Conservation (phyloP, 2,888 invertebrate genomes). For the Yponomeuta malinellus region DNA sequence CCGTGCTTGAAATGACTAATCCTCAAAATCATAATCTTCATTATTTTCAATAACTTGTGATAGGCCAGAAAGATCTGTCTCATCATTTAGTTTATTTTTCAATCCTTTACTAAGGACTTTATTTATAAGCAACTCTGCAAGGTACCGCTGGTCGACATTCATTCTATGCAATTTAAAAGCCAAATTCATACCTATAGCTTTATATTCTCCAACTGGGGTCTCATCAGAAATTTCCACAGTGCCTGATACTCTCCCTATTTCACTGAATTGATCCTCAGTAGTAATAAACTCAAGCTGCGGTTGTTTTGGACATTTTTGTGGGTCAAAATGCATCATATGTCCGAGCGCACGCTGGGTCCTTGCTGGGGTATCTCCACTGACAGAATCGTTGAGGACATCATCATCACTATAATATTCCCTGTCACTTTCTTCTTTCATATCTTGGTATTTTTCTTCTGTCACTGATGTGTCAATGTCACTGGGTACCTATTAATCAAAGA, state of each 20-base stretch:
- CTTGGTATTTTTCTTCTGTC: background rate
- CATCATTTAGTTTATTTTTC: slow-evolving; percentile 31
- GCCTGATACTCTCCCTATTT: no score
- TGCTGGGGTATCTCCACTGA: no score
- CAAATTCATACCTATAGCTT: slow-evolving; percentile 38
- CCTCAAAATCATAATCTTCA: background rate
- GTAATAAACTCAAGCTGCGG: background rate
- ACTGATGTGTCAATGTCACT: background rate
- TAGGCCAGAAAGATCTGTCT: slow-evolving; percentile 28
- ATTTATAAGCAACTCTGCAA: slow-evolving; percentile 37
- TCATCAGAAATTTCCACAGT: background rate
- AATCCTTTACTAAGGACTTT: slow-evolving; percentile 38
- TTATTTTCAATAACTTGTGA: background rate
- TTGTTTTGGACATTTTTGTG: background rate
- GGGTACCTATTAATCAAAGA: background rate
- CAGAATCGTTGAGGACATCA: no score
- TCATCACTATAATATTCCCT: background rate
- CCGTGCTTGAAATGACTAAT: no score
- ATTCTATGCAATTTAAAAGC: slow-evolving; percentile 38
- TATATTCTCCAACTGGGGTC: slow-evolving; percentile 27
- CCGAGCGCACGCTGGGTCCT: no score
- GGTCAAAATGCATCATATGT: background rate
- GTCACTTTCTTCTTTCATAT: background rate
- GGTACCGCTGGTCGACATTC: slow-evolving; percentile 32
- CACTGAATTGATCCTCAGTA: background rate